phyloP scores from a whole-genome alignment of 2,113 vertebrate species.

The Romanogobio albipinnatus region DNA sequence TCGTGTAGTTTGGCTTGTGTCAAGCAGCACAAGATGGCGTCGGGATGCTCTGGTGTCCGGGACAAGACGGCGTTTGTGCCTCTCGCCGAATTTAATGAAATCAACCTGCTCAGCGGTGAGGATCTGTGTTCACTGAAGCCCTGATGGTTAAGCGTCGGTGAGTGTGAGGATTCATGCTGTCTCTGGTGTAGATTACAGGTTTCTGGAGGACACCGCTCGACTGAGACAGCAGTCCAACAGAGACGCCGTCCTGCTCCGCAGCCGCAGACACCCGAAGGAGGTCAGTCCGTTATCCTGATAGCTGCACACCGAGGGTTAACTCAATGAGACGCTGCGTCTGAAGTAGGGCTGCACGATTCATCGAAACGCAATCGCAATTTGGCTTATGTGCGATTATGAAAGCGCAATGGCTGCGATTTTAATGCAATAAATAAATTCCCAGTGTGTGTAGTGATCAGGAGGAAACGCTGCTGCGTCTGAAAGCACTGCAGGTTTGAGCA shows the following conservation, averaged over 20 bases:
- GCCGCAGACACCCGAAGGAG: constrained; percentile 40
- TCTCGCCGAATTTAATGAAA: constrained; percentile 85
- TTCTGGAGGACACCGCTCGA: constrained; percentile 91
- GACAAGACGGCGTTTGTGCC: constrained; percentile 87
- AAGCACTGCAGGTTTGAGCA: no score
- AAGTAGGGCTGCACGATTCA: no score
- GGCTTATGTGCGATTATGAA: no score
- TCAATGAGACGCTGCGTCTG: no score
- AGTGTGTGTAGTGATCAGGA: no score
- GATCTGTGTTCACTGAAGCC: not conserved
- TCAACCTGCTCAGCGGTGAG: constrained; percentile 91
- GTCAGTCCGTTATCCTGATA: constrained; percentile 66
- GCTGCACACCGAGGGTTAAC: no score
- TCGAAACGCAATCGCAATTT: no score
- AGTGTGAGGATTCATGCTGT: not conserved
- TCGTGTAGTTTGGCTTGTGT: constrained; percentile 85
- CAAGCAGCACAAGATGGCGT: constrained; percentile 86
- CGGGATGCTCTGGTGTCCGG: constrained; percentile 85
- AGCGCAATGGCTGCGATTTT: no score
- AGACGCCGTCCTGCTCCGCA: constrained; percentile 66
- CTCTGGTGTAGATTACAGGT: constrained; percentile 87
- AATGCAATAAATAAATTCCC: no score
- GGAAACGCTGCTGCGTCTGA: no score
- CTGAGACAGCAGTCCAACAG: constrained; percentile 84
- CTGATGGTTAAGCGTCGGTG: not conserved